Base-by-base conservation (phyloP, 1,140 invertebrate genomes). In the Drosophila guanche region DNA sequence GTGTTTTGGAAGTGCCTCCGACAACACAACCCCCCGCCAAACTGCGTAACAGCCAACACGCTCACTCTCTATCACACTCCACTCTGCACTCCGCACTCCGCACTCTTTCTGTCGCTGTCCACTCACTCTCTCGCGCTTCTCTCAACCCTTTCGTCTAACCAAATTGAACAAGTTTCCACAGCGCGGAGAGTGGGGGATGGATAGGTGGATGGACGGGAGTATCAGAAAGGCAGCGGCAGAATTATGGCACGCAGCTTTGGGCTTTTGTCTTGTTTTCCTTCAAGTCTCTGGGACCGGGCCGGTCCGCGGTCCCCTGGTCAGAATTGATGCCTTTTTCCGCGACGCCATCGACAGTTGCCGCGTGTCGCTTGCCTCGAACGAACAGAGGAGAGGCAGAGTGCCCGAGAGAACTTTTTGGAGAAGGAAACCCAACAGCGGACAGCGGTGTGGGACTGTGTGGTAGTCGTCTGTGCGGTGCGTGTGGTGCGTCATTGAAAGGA, bases 241-340 rank as follows among this genome's bases (percentile, higher is more conserved):
- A 69, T 81, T 69, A 61, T 75, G 68, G 59, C 69, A 89, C 84
- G 83, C 84, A 89, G 83, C 84, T 88, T 88, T 88, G 77, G 66
- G 83, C 74, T 66, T 88, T 81, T 86, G 70, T 89, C 84, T 89
- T 72, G 46, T 68, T 79, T 72, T 72, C 83, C 66, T 68, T 86
- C 83, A 75, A 88, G 76, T 76, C 73, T 48, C 62, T 2, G 33
- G 3, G 29, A 8, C 8, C 8, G 29, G 29, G 7, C 3, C 29
- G 33, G 33, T 4, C 8, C 8, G 29, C 27, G 7, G 29, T 8
- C 3, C 29, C 33, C 1, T 37, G 76, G 76, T 76, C 76, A 79
- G 65, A 86, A 79, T 86, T 88, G 84, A 88, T 89, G 83, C 83
- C 80, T 83, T 71, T 88, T 88, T 88, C 76, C 83, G 76, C 75